Base-by-base conservation (phyloP, 1,140 invertebrate species). In the Temnothorax nylanderi region DNA sequence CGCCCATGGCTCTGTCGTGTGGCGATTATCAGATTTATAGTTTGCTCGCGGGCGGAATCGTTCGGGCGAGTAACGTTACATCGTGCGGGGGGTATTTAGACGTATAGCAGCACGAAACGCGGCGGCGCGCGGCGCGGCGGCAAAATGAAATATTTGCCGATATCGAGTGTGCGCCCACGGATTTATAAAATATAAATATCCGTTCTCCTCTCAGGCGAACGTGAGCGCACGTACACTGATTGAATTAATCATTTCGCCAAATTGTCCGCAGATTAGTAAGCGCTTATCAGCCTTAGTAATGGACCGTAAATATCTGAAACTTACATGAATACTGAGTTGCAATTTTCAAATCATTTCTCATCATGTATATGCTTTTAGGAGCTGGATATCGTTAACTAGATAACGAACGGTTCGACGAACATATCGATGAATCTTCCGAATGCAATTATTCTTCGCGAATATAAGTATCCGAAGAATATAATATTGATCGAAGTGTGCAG, bases 171-270 rank as follows among this genome's bases (percentile, higher is more conserved):
- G 51, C 49, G 56, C 51, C 11, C 54, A 49, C 80, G 58, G 75
- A 89, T 89, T 89, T 86, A 89, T 88, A 89, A 89, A 89, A 89
- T 88, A 89, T 89, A 78, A 86, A 89, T 89, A 89, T 89, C 60
- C 37, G 8, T 32, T n/a, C 26, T 71, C 13, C 13, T 80, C 47
- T 67, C 56, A 26, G 16, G 34, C 64, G 34, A 21, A 21, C 64
- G n/a, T 37, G 37, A 21, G n/a, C 51, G 47, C 21, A 51, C 47
- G 75, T 75, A 85, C 74, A 49, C 60, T 58, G 82, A 86, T 86
- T 88, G 67, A 80, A 89, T 86, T 72, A 86, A 89, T 89, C 81
- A 74, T 88, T 58, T 60, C 54, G n/a, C 65, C 18, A 84, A 84
- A 47, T 74, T 47, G 41, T 37, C 41, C 69, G 44, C 13, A 5